Base-by-base conservation (phyloP, 1,140 invertebrate genomes). In the Cydia strobilella region DNA sequence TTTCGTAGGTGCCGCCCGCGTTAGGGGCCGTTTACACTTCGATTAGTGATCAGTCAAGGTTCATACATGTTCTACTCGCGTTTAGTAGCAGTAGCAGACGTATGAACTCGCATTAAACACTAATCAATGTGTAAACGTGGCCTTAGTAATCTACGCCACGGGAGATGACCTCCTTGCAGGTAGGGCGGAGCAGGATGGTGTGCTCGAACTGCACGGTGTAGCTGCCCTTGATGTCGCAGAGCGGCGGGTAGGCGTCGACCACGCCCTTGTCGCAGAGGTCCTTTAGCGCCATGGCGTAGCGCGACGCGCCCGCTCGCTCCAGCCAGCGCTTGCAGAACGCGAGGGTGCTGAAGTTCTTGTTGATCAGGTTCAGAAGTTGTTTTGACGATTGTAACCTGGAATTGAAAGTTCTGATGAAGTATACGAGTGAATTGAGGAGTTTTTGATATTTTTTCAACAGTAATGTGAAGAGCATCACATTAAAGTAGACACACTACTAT, bases 121-220 rank as follows among this genome's bases (percentile, higher is more conserved):
- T 31, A 31, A 31, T 31, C 5, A 31, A 31, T 6, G 31, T 27
- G 27, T 15, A 18, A 15, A 65, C 3, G 15, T 6, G 0, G 2
- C 12, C 59, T 65, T 31, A 99, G 91, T 99, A 99, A 92, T 99
- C 99, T 75, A 97, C 96, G 72, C 99, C 99, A 75, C 98, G 95
- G 13, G 98, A 99, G 25, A 99, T 96, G 5, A 99, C 96, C 94
- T 99, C 99, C 93, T 99, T 99, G 94, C 98, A 99, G 0, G 99
- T 99, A 13, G 99, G 99, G 84, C 99, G 94, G 65, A 99, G 94
- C 65, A 99, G 95, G 84, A 99, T 98, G 0, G 99, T 99, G 92
- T 99, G 99, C 91, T 99, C 99, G 90, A 98, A 99, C 93, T 99
- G 99, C 66, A 99, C 99, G 0, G 99, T 99, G 92, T 99, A 99